These are phyloP conservation scores for Anas capensis DNA, from an alignment of 2,797 vertebrate species.

Conservation along the genomic window DNA sequence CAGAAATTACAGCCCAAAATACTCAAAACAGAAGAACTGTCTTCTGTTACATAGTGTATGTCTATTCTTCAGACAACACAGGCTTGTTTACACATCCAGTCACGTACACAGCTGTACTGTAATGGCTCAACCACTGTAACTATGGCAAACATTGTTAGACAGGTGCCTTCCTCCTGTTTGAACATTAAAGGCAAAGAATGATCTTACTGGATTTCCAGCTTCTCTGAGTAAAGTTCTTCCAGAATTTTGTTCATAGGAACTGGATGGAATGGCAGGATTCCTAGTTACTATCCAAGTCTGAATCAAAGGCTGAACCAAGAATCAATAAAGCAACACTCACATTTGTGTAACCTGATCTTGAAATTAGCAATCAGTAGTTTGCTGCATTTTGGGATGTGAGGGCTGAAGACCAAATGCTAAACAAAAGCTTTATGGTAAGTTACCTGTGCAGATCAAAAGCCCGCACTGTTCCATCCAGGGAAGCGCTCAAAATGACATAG, in stretches of 20 bases:
- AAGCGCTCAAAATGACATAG: slow-evolving; percentile 92
- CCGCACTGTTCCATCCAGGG: slow-evolving; percentile 93
- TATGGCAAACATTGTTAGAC: accelerated
- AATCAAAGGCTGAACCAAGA: neutral
- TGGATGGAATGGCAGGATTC: neutral
- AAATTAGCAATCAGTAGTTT: neutral
- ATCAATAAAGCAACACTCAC: neutral
- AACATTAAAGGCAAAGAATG: neutral
- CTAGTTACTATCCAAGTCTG: neutral
- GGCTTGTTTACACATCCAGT: neutral
- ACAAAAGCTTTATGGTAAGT: neutral
- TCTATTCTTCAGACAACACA: neutral
- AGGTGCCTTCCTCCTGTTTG: neutral
- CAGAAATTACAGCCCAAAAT: neutral
- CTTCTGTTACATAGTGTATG: accelerated
- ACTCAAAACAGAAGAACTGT: neutral
- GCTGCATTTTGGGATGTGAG: neutral
- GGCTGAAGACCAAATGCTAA: neutral
- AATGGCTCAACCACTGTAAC: neutral
- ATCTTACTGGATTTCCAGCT: neutral
- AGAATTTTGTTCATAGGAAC: neutral
- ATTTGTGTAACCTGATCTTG: neutral
- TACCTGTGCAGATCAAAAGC: slow-evolving; percentile 97
- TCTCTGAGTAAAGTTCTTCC: neutral
- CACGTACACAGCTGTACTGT: neutral